Percentiles rank a stretch among this genome's conserved stretches.
Evolutionary conservation across 2,113 vertebrate species (phyloP).

Genomic region (Deroptyus accipitrinus): DNA sequence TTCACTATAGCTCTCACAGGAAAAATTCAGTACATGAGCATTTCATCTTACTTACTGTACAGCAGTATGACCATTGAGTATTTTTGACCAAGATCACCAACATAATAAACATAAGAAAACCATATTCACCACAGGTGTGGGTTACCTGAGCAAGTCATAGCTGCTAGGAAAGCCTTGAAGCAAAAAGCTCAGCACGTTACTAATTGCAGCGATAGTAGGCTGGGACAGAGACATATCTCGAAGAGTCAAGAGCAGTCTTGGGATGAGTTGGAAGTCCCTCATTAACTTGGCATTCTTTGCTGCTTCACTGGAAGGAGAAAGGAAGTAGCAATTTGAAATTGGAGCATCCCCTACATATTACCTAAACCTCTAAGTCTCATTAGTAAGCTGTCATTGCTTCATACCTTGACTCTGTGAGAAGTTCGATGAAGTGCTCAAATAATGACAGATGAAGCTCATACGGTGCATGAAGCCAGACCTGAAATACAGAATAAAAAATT

Average conservation of each 20-base stretch:
- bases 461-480: slow-evolving; percentile 99
- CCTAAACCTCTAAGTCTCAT: not conserved
- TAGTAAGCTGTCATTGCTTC: not conserved
- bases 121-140: not conserved
- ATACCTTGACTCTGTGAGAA: slow-evolving; percentile 97
- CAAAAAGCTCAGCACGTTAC: slow-evolving; percentile 92
- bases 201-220: slow-evolving; percentile 90
- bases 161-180: slow-evolving; percentile 94
- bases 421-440: slow-evolving; percentile 97
- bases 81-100: not conserved
- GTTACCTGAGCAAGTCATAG: slow-evolving; percentile 93
- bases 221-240: slow-evolving; percentile 92
- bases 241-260: slow-evolving; percentile 90
- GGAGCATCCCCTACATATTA: not conserved
- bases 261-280: slow-evolving; percentile 95
- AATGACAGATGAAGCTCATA: slow-evolving; percentile 97
- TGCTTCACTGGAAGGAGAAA: slow-evolving; percentile 84
- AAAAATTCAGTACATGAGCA: not conserved
- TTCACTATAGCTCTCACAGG: not conserved
- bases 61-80: not conserved
- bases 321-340: not conserved
- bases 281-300: slow-evolving; percentile 94
- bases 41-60: not conserved
- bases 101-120: not conserved
- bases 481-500: slow-evolving; percentile 26